Evolutionary conservation across 2,888 invertebrate species (phyloP).

Genomic region (Tyria jacobaeae): DNA sequence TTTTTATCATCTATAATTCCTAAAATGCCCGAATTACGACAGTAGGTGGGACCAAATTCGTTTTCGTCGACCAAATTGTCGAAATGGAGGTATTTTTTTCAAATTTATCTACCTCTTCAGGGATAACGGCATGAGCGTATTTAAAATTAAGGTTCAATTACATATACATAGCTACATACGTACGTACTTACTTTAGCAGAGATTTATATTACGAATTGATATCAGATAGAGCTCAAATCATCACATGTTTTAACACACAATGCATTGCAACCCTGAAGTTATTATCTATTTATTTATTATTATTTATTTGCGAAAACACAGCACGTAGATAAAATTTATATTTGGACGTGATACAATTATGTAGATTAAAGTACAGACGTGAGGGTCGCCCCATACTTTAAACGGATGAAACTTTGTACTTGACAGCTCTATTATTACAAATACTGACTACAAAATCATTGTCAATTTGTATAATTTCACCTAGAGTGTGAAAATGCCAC

Average conservation of each 20-base stretch:
- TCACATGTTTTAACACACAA: conserved; percentile 18
- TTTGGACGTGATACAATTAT: conserved; percentile 73
- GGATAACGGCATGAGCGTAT: too few species aligned
- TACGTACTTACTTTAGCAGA: too few species aligned
- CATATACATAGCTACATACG: too few species aligned
- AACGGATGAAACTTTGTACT: conserved; percentile 56
- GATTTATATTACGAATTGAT: not conserved
- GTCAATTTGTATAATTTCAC: conserved; percentile 12
- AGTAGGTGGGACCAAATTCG: too few species aligned
- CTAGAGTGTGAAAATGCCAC: not conserved
- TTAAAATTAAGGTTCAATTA: too few species aligned
- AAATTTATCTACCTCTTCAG: too few species aligned
- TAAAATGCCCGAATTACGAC: too few species aligned
- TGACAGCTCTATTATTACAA: conserved; percentile 47
- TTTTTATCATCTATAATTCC: too few species aligned
- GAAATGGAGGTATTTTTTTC: too few species aligned
- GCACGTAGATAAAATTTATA: conserved; percentile 76
- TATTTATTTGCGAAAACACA: conserved; percentile 67
- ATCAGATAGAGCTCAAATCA: conserved; percentile 1
- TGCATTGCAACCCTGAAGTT: conserved; percentile 35
- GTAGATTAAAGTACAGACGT: conserved; percentile 66
- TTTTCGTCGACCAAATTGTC: too few species aligned
- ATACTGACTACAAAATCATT: conserved; percentile 13
- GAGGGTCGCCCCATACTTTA: conserved; percentile 65
- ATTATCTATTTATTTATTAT: conserved; percentile 64